Percentiles rank a stretch among this genome's conserved stretches.
phyloP scores from a whole-genome alignment of 2,113 vertebrate genomes.

The Micronisus gabar region DNA sequence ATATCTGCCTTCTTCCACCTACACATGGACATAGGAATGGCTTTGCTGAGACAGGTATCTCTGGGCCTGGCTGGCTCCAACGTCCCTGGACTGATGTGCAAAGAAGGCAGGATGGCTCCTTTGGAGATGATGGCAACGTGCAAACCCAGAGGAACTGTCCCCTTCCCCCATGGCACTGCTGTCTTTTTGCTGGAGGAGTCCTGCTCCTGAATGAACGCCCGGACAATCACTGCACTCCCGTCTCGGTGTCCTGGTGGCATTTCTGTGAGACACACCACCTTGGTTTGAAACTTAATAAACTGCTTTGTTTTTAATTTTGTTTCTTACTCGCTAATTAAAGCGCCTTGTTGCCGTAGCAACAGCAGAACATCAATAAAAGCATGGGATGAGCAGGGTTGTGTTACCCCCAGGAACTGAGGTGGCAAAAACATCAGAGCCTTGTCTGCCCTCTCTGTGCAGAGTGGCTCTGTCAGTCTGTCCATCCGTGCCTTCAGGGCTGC shows the following conservation, averaged over 20 bases:
- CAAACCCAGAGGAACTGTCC: background rate
- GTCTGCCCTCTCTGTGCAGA: background rate
- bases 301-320: background rate
- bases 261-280: background rate
- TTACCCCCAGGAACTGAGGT: background rate
- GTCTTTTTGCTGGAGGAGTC: background rate
- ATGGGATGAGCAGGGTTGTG: background rate
- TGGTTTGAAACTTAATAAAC: background rate
- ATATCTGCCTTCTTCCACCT: background rate
- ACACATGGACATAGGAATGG: background rate
- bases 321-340: background rate
- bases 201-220: background rate
- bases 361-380: background rate
- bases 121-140: fast-evolving
- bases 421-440: background rate
- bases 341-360: background rate
- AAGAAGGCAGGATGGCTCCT: background rate
- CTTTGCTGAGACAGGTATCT: background rate
- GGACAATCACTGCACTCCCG: fast-evolving
- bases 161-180: background rate
- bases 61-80: background rate
- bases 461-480: background rate
- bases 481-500: background rate
- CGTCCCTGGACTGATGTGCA: background rate
- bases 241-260: background rate